Base-by-base conservation (phyloP, 1,140 invertebrate genomes). In the Zeugodacus cucurbitae region DNA sequence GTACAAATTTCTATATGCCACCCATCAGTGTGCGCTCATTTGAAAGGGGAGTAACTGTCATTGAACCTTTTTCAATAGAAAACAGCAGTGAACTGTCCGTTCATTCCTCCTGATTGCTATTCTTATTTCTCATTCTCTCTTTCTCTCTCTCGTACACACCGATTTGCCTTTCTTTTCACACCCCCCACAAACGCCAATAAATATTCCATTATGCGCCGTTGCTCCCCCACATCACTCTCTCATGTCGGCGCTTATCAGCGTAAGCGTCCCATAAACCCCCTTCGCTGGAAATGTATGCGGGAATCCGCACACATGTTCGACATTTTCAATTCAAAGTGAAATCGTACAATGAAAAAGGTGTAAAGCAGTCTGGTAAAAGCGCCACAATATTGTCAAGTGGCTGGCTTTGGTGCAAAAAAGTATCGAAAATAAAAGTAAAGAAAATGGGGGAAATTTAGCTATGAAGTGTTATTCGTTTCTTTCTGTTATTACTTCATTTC, bases 231-330 rank as follows among this genome's bases (percentile, higher is more conserved):
- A 29, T 48, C 74, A 82, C 48, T 82, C 74, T 29, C n/a, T 26
- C 2, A 5, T n/a, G n/a, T 22, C 7, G 10, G 4, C 37, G 44
- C 74, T 82, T 48, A 48, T 82, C 37, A 29, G 37, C 17, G 74
- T 11, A 11, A 44, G 41, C 44, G 74, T 29, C 17, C 41, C 41
- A 41, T 82, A 37, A 82, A 48, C 41, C 37, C 74, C 41, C 41
- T 44, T 48, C n/a, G 41, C 2, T 48, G 41, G 26, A 82, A 87
- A 87, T 87, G 58, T 87, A 87, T 87, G 85, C 57, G 85, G 22
- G 85, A 87, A 87, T 62, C 32, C 17, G 29, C 32, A 58, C 85
- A 87, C 54, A 87, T 87, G 85, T 87, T 59, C 57, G 26, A 62
- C 54, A 37, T 87, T 87, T 87, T 29, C 74, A 48, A 82, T 82